Base-by-base conservation (phyloP, 2,797 vertebrate genomes). In the Rhinella marina region DNA sequence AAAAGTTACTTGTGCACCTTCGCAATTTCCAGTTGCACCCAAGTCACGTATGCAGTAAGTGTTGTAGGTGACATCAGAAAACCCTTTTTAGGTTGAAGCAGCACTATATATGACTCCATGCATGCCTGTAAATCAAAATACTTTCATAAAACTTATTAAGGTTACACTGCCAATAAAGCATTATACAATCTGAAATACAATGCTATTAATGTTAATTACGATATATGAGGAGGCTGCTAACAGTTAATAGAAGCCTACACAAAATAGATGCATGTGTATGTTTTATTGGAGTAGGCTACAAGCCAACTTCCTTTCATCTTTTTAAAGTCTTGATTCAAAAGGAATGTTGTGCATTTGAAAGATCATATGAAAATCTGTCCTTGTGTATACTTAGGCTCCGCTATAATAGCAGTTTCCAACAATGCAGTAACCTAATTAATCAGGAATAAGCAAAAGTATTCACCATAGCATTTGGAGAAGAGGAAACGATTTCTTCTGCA, bases 251-350 rank as follows among this genome's bases (percentile, higher is more conserved):
- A 25, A 79, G 19, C 57, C 27, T 41, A 61, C 27, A 84, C 19
- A 73, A 70, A 54, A 84, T 3, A 52, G 29, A 64, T 25, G 54
- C 10, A n/a, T 50, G 50, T 79, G 72, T 52, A 62, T 76, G 12
- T 76, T 50, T 82, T 87, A 57, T 23, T 82, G 21, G 72, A 82
- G 54, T 82, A 75, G 61, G 75, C 79, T 64, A 82, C 57, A 76
- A 76, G 82, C 78, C 81, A 75, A 72, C 76, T 87, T 87, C 80
- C 62, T 87, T 87, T 73, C 48, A 82, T 81, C 72, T 83, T 75
- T 83, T 72, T 73, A 57, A 83, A 77, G 81, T 78, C 61, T 73
- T 87, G 54, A 56, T 87, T 87, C 59, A 57, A 84, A 68, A 84
- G 81, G 52, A 87, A 87, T 87, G 81, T 73, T 52, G 27, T 57